Base-by-base conservation (phyloP, 2,888 invertebrate species). In the Proisotoma minuta region DNA sequence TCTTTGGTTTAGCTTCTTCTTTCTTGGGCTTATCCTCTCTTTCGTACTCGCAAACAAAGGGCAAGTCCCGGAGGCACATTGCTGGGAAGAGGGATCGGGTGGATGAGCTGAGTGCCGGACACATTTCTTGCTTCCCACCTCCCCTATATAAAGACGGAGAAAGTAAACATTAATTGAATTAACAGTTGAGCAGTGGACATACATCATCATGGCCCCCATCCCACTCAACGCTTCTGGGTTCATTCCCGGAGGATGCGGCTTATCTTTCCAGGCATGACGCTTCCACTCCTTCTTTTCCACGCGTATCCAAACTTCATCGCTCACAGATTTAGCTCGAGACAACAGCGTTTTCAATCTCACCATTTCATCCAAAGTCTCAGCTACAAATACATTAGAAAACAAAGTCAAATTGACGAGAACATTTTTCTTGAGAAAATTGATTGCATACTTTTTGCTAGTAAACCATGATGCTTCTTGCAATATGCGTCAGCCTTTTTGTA, bases 261-360 rank as follows among this genome's bases (percentile, higher is more conserved):
- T 34, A 22, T 48, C 34, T 57, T 69, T 72, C 57, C 62, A 58
- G 4, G 72, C 65, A 51, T 72, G 69, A 34, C 69, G 66, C 40
- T 69, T 72, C 72, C 72, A 72, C 28, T 68, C 65, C 57, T 70
- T 68, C 43, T 69, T 72, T 22, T 71, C 65, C 0, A 65, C 68
- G 12, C 69, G 66, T 34, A 72, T 59, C 72, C 72, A 72, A 15
- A 72, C 59, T 18, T 70, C 69, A 43, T 62, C 53, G 10, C 65
- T 62, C 8, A 70, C 29, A 23, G 57, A 51, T 26, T 58, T 56
- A 8, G 70, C 68, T 62, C 53, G 60, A 61, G 62, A 61, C 22
- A 72, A 39, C 3, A 72, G 65, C 10, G 43, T 57, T 60, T 72
- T 68, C 20, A 72, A 62, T 28, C 70, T 40, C 53, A 59, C 43